phyloP scores from a whole-genome alignment of 2,888 invertebrate genomes.

The Coenonympha arcania region DNA sequence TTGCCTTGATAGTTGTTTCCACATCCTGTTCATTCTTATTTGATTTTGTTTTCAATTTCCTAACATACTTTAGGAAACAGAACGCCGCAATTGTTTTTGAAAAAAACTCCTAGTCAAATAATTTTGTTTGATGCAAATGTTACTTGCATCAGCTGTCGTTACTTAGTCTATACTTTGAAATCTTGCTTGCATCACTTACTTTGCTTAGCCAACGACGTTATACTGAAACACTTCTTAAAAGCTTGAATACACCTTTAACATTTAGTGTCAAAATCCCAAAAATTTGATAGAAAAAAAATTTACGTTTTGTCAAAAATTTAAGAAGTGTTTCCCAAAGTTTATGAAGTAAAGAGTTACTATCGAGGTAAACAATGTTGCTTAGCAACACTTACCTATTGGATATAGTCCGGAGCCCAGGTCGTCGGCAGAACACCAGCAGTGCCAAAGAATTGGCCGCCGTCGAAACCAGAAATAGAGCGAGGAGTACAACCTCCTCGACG shows the following conservation, averaged over 20 bases:
- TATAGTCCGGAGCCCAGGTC: conserved; percentile 82
- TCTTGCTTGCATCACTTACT: background rate
- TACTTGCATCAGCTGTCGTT: background rate
- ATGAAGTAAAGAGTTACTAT: too few species aligned
- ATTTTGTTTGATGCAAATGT: background rate
- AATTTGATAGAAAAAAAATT: background rate
- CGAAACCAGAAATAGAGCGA: conserved; percentile 76
- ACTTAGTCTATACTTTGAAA: background rate
- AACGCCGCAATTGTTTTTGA: background rate
- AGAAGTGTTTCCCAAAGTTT: background rate
- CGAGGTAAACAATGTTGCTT: background rate
- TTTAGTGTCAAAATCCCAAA: background rate
- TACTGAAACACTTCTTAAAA: background rate
- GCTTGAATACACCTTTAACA: background rate
- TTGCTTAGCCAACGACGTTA: background rate
- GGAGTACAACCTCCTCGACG: conserved; percentile 67
- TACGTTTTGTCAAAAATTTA: background rate
- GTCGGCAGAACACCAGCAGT: conserved; percentile 81
- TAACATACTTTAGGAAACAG: background rate
- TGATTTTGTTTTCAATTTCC: background rate
- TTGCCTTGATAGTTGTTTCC: conserved; percentile 23
- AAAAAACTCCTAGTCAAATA: background rate
- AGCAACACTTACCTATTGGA: conserved; percentile 79
- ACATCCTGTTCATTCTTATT: conserved; percentile 4
- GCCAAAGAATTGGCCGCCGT: conserved; percentile 82